These are phyloP conservation scores for Malthinus seriepunctatus DNA, from an alignment of 2,888 invertebrate species.

Conservation along the genomic window DNA sequence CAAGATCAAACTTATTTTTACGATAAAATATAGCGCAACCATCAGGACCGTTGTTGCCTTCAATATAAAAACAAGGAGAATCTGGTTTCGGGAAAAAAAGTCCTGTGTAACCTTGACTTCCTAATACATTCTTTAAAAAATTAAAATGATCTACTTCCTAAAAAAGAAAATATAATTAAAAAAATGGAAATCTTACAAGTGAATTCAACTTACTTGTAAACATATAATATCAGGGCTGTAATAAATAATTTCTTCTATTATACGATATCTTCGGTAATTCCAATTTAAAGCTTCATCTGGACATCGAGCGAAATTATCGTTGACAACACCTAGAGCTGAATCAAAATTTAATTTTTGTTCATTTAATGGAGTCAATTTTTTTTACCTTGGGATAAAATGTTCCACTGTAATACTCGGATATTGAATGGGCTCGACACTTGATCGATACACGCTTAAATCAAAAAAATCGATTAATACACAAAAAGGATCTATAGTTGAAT, in stretches of 20 bases:
- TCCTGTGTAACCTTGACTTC: constrained; percentile 68
- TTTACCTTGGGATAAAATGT: constrained; percentile 70
- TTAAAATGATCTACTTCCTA: constrained; percentile 78
- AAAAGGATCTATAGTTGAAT: too few relatives aligned
- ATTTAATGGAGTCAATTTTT: background rate
- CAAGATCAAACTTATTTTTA: constrained; percentile 63
- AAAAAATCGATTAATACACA: background rate
- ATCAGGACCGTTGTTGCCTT: constrained; percentile 75
- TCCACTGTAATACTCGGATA: constrained; percentile 71
- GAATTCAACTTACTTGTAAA: constrained; percentile 60
- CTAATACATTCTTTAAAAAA: constrained; percentile 65
- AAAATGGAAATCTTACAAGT: background rate
- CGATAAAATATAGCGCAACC: constrained; percentile 78
- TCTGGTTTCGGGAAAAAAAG: constrained; percentile 77
- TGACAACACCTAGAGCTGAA: constrained; percentile 68
- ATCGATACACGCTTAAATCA: constrained; percentile 55
- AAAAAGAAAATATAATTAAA: constrained; percentile 21
- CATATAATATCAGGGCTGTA: constrained; percentile 73
- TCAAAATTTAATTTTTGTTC: constrained; percentile 12
- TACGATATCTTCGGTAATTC: constrained; percentile 66
- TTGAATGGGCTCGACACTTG: constrained; percentile 54
- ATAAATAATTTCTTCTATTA: constrained; percentile 71
- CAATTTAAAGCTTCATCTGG: constrained; percentile 72
- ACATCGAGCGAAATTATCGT: constrained; percentile 73
- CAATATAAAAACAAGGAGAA: constrained; percentile 74